Evolutionary conservation across 2,888 invertebrate genomes (phyloP), one percentile per base, ranked within the genome.

Genomic region (Steromphala cineraria): DNA sequence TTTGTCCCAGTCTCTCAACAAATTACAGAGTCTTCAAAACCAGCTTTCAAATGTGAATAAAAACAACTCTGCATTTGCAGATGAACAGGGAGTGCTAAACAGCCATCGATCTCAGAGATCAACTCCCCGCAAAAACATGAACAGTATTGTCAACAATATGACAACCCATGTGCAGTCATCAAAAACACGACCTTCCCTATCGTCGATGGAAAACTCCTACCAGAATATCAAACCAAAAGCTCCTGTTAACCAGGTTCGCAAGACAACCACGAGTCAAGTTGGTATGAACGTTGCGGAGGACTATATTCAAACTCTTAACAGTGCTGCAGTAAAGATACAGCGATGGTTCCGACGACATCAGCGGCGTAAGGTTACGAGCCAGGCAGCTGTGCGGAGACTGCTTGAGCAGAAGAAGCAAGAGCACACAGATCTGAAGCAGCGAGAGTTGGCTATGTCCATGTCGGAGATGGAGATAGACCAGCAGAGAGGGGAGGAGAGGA

Each of bases 181-280:
- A 52, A 87, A 87, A 53, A 86, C 89, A 21, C 92, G 92, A 87
- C 89, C 91, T 5, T 88, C 92, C 17, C 84, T 92, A 36, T 89
- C 90, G 5, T 90, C 88, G 80, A 87, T 92, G 83, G 92, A 93
- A 84, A 92, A 92, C 79, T 91, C 92, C 0, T 92, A 91, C 82
- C 92, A 92, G 84, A 93, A 93, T 84, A 92, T 92, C 55, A 92
- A 92, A 84, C 92, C 90, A 79, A 93, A 93, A 84, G 91, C 89
- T 13, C 93, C 92, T 2, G 90, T 93, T 5, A 93, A 92, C 84
- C 90, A 92, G 81, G 91, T 91, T 36, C 80, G 86, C 82, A 75
- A 80, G 40, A 10, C 56, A 13, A 15, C 62, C 7, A 36, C 77
- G 7, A 55, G 31, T 55, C 81, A 81, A 53, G 86, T 86, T 74